Evolutionary conservation across 2,113 vertebrate genomes (phyloP).

Genomic region (Morphnarchus princeps): DNA sequence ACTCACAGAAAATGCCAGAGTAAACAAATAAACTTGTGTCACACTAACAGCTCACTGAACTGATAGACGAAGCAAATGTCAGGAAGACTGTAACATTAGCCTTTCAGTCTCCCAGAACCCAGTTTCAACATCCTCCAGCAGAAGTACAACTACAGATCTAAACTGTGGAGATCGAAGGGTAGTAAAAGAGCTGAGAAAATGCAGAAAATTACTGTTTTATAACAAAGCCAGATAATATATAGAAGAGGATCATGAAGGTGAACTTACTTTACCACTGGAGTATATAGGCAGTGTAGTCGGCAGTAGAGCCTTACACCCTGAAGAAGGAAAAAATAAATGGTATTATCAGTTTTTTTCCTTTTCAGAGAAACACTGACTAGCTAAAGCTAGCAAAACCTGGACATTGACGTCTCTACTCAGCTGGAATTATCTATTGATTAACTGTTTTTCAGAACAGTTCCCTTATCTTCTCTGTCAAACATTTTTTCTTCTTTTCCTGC

Average conservation of each 20-base stretch:
- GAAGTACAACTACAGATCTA: not conserved
- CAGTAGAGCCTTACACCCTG: constrained; percentile 97
- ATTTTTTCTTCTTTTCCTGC: not conserved
- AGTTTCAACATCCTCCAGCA: not conserved
- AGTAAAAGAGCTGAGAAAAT: not conserved
- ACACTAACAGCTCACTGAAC: not conserved
- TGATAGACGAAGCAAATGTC: not conserved
- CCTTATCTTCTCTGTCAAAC: not conserved
- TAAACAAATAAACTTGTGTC: not conserved
- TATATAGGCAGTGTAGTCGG: constrained; percentile 92
- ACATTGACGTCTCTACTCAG: not conserved
- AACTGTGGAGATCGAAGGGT: not conserved
- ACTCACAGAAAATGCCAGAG: not conserved
- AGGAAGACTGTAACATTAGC: not conserved
- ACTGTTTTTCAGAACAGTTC: not conserved
- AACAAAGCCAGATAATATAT: not conserved
- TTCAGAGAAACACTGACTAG: not conserved
- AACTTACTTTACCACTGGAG: constrained; percentile 95
- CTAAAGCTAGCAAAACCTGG: not conserved
- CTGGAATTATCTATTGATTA: not conserved
- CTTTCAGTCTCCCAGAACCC: not conserved
- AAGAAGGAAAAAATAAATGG: constrained; percentile 16
- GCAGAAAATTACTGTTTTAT: not conserved
- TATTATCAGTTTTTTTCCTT: not conserved
- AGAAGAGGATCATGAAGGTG: not conserved